These are phyloP conservation scores for Callyntrura guangdongensis DNA, from an alignment of 2,888 invertebrate species.

Conservation along the genomic window DNA sequence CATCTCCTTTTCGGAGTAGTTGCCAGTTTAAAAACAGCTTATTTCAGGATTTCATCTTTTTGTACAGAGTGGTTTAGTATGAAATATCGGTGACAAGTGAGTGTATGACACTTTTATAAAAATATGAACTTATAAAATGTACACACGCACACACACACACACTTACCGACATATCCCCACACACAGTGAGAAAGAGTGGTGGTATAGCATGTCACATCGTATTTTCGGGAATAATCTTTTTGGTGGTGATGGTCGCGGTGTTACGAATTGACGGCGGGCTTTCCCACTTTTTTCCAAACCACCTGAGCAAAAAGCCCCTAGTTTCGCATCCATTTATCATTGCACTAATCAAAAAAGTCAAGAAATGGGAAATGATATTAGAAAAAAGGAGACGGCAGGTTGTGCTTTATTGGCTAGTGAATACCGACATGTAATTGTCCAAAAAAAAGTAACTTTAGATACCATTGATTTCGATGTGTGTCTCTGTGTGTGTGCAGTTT, in stretches of 20 bases:
- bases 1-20: neutral
- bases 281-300: conserved; percentile 51
- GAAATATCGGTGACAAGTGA: no score
- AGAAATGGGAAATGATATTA: conserved; percentile 70
- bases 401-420: conserved; percentile 66
- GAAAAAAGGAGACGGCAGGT: conserved; percentile 45
- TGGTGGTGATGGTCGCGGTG: no score
- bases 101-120: neutral
- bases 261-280: neutral
- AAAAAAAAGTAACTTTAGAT: conserved; percentile 71
- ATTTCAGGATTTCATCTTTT: no score
- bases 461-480: conserved; percentile 59
- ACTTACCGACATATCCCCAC: neutral
- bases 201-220: neutral
- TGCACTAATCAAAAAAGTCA: conserved; percentile 69
- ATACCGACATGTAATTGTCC: conserved; percentile 75
- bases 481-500: neutral
- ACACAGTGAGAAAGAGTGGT: neutral
- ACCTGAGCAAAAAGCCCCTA: conserved; percentile 39
- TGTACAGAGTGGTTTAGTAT: no score
- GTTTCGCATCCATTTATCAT: conserved; percentile 68
- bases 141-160: neutral
- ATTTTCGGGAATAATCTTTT: conserved; percentile 13
- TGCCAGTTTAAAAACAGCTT: no score
- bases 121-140: neutral